Percentiles rank a stretch among this genome's conserved stretches.
These are phyloP conservation scores for Mixornis gularis DNA, from an alignment of 2,113 vertebrate genomes.

Conservation along the genomic window DNA sequence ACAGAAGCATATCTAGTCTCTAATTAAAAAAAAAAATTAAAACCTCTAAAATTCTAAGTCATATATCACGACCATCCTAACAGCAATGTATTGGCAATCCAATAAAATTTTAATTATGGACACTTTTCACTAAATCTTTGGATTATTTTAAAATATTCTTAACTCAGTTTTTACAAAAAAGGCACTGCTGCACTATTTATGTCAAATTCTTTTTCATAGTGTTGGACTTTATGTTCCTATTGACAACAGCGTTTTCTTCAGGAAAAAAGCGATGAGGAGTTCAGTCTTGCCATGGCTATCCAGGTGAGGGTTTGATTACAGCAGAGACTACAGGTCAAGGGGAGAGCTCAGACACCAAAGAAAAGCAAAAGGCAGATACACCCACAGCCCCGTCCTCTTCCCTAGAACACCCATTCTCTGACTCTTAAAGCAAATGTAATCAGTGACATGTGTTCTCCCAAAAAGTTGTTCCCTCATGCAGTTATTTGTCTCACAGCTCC, in stretches of 20 bases:
- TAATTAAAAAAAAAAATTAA: background rate
- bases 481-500: background rate
- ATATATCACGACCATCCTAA: background rate
- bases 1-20: background rate
- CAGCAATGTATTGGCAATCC: background rate
- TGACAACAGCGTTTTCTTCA: background rate
- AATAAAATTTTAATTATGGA: background rate
- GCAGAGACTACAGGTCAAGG: background rate
- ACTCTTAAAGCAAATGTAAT: background rate
- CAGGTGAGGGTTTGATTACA: background rate
- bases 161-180: background rate
- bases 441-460: background rate
- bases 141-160: background rate
- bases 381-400: background rate
- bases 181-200: background rate
- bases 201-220: background rate
- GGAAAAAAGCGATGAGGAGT: background rate
- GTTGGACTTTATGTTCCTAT: background rate
- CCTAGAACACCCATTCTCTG: background rate
- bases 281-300: background rate
- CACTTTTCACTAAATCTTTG: background rate
- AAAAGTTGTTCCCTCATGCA: background rate
- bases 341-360: background rate
- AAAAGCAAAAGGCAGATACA: background rate
- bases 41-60: background rate